Conservation (phyloP, 2,113 vertebrate genomes). For the Gymnogyps californianus region DNA sequence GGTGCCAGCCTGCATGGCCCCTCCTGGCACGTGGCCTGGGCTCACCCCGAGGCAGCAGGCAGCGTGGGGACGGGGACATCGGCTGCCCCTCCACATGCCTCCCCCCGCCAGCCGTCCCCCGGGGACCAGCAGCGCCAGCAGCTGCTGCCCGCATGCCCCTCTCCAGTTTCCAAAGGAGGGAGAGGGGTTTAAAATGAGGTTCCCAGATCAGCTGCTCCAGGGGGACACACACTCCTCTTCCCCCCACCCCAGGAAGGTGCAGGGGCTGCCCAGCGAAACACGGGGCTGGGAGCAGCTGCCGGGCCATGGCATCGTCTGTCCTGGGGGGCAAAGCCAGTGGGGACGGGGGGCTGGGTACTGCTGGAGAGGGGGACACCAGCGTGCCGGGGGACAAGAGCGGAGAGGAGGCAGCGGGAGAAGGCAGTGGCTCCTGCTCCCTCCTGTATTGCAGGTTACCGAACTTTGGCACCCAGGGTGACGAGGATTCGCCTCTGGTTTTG, state of each 20-base stretch:
- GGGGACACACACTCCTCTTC: not conserved
- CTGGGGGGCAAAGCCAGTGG: not conserved
- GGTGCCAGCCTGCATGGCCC: not conserved
- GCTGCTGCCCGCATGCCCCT: not conserved
- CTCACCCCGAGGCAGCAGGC: not conserved
- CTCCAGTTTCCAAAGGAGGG: not conserved
- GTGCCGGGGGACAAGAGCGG: not conserved
- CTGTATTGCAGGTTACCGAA: not conserved
- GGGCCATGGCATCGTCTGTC: not conserved
- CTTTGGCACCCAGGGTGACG: accelerated
- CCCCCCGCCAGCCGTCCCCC: not conserved
- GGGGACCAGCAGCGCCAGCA: not conserved
- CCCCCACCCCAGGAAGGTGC: not conserved
- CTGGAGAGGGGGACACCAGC: not conserved
- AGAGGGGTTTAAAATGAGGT: not conserved
- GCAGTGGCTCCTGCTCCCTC: not conserved
- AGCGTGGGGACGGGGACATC: not conserved
- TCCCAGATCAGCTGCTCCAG: not conserved
- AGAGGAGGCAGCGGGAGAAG: not conserved
- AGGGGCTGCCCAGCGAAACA: not conserved
- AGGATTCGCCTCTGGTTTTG: not conserved
- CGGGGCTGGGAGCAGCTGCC: not conserved
- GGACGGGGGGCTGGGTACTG: not conserved
- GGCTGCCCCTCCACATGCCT: not conserved
- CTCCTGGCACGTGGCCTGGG: not conserved